These are phyloP conservation scores for Rhabdomys dilectus DNA, from an alignment of 2,113 vertebrate genomes.

Conservation along the genomic window DNA sequence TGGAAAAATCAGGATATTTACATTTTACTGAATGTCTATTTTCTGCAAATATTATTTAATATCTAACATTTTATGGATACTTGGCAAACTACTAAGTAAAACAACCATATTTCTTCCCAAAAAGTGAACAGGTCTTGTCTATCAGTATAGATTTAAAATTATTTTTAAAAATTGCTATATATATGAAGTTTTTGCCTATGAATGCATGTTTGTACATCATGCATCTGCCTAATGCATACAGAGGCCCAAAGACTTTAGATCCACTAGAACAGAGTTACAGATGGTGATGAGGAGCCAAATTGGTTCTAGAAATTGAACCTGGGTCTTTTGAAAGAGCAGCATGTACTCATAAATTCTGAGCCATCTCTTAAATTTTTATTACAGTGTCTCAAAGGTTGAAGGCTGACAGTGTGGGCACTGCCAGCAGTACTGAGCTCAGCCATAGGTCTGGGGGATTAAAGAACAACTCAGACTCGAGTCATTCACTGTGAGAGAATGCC, in stretches of 20 bases:
- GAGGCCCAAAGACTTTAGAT: neutral
- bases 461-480: too few species aligned
- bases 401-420: too few species aligned
- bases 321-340: neutral
- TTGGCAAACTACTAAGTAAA: neutral
- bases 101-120: neutral
- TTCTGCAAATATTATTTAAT: constrained; percentile 14
- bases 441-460: too few species aligned
- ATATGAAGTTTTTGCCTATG: neutral
- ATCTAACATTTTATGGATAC: neutral
- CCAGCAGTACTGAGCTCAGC: too few species aligned
- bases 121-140: neutral
- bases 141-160: neutral
- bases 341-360: neutral
- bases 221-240: too few species aligned
- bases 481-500: too few species aligned
- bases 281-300: neutral
- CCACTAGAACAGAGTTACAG: neutral
- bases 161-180: neutral
- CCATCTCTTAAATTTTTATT: neutral
- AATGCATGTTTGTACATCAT: too few species aligned
- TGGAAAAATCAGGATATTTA: neutral
- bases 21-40: neutral
- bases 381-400: neutral
- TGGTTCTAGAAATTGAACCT: neutral